phyloP scores from a whole-genome alignment of 1,140 invertebrate species.

The Bradynema listronoti region DNA sequence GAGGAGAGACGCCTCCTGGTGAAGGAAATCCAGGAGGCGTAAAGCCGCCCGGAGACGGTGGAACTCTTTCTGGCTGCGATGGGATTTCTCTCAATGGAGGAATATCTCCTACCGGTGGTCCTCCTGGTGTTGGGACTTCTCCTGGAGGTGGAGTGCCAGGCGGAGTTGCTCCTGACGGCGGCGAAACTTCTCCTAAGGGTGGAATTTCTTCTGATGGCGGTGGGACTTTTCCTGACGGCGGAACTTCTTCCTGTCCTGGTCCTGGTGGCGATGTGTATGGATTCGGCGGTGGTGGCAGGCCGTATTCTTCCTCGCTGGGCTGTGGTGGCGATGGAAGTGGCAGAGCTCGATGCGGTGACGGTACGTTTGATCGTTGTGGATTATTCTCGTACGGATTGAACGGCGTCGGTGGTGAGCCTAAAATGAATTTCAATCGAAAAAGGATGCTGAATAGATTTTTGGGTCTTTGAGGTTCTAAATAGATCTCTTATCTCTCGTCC shows the following conservation, averaged over 20 bases:
- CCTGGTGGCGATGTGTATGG: neutral
- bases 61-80: no score
- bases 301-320: neutral
- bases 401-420: neutral
- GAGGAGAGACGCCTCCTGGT: neutral
- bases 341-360: neutral
- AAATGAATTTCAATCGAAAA: neutral
- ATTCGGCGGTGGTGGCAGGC: neutral
- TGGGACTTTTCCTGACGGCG: neutral
- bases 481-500: neutral
- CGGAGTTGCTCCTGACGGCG: conserved; percentile 2
- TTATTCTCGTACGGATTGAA: neutral
- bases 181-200: neutral
- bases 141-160: neutral
- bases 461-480: neutral
- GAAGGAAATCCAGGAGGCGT: neutral
- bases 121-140: neutral
- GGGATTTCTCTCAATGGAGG: neutral
- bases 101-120: neutral
- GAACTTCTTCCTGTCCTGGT: neutral
- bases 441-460: neutral
- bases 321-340: neutral
- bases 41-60: neutral
- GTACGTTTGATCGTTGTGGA: neutral
- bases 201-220: neutral